Evolutionary conservation across 2,113 vertebrate species (phyloP), one percentile per base, ranked within the genome.

Genomic region (Clarias batrachus): DNA sequence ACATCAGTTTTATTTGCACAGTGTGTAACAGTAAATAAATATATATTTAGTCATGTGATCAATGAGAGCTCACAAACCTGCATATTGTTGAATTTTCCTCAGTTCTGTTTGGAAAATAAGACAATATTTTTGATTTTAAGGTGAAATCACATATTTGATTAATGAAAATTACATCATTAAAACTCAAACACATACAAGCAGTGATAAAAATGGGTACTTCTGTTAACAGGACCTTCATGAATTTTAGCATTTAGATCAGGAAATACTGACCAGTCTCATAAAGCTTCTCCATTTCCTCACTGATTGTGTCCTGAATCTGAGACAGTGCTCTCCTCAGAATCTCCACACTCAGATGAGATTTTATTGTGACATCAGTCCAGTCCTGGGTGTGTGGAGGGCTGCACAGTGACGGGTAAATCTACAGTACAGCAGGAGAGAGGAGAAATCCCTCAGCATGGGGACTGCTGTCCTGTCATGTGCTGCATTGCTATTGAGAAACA

Each of bases 361-460:
- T 33, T 1, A 81, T 11, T 9, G 33, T 65, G 30, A 33, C 30
- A 2, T 33, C 30, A 2, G 33, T 37, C 33, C 33, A 37, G 33
- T 37, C 33, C 33, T 37, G 33, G 33, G 33, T 37, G 30, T 33
- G 30, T 33, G 30, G 30, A 33, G 30, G 30, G 30, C 30, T 33
- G 30, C 30, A 33, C 30, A 33, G 30, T 33, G 30, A 33, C 30
- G 30, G 30, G 30, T 33, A 33, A 62, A 81, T 81, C 60, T 81
- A 81, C 60, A 82, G 80, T 65, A 82, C 80, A 82, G 80, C 60
- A 81, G 79, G 59, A 81, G 78, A 81, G 78, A 81, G 80, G 59
- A 82, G 80, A 82, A 65, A 65, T 65, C 33, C 60, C 62, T 85
- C 74, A 85, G 74, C 74, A 85, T 85, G 84, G 48, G 14, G 30